phyloP scores from a whole-genome alignment of 1,140 invertebrate genomes.

The Reticulitermes speratus region DNA sequence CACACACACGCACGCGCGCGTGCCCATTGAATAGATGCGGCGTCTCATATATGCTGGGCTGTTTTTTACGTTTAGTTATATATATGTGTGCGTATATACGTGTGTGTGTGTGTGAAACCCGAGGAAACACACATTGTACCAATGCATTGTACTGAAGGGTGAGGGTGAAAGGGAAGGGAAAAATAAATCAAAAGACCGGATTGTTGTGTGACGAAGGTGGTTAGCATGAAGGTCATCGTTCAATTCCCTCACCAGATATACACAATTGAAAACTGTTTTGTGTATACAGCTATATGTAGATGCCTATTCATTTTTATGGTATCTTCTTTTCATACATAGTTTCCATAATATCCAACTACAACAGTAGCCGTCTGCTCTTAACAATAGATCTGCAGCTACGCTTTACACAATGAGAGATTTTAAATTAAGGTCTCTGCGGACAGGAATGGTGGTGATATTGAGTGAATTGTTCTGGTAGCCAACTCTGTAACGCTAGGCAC shows the following conservation, averaged over 20 bases:
- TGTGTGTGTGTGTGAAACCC: background rate
- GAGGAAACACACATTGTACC: constrained; percentile 8
- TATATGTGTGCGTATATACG: background rate
- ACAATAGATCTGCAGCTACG: background rate
- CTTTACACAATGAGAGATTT: background rate
- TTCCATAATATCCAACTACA: background rate
- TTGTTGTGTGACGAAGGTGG: background rate
- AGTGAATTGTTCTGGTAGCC: background rate
- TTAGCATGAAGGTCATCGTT: background rate
- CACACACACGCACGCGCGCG: background rate
- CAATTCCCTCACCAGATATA: constrained; percentile 7
- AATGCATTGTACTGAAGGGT: background rate
- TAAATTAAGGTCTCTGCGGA: background rate
- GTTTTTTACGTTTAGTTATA: background rate
- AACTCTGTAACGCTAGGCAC: background rate
- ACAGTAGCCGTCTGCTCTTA: background rate
- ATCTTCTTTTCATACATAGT: constrained; percentile 2
- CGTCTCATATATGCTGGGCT: background rate
- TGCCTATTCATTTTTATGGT: constrained; percentile 11
- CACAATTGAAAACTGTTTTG: constrained; percentile 19
- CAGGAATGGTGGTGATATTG: background rate
- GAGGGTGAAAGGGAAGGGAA: background rate
- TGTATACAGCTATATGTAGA: background rate
- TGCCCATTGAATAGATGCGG: background rate
- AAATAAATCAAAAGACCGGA: constrained; percentile 5